These are phyloP conservation scores for Bombus vancouverensis DNA, from an alignment of 1,140 invertebrate species.

Conservation along the genomic window DNA sequence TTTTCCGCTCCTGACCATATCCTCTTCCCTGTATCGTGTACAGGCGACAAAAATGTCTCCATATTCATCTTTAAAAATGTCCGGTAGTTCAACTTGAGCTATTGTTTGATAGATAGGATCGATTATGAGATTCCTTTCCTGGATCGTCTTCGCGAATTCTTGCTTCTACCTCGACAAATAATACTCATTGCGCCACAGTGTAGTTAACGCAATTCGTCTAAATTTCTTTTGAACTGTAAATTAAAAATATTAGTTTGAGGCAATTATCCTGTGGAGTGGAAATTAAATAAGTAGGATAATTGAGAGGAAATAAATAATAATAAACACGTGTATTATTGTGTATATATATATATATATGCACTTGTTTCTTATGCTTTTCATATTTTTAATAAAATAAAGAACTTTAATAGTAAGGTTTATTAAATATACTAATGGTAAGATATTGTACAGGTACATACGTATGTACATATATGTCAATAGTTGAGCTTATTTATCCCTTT, in stretches of 20 bases:
- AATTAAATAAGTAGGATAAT: background rate
- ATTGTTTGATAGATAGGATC: background rate
- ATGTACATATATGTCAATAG: too few species aligned
- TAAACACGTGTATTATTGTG: background rate
- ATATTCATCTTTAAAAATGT: conserved; percentile 54
- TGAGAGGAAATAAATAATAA: too few species aligned
- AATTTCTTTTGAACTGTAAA: background rate
- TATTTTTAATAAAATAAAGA: too few species aligned
- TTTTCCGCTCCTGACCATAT: conserved; percentile 56
- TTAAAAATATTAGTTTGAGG: background rate
- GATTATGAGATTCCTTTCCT: background rate
- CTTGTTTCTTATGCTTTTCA: too few species aligned
- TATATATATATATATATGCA: too few species aligned
- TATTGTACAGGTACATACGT: too few species aligned
- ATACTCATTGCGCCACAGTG: background rate
- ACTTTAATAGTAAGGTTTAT: too few species aligned
- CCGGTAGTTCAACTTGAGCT: background rate
- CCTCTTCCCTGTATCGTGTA: conserved; percentile 43
- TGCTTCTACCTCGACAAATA: background rate
- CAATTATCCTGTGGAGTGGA: background rate
- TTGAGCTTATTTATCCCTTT: too few species aligned
- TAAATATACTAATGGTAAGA: too few species aligned
- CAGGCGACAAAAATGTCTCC: conserved; percentile 34
- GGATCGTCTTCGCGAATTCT: background rate
- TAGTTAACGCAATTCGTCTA: background rate